Conservation (phyloP, 23 tunicate species). For the Clavelina lepadiformis region DNA sequence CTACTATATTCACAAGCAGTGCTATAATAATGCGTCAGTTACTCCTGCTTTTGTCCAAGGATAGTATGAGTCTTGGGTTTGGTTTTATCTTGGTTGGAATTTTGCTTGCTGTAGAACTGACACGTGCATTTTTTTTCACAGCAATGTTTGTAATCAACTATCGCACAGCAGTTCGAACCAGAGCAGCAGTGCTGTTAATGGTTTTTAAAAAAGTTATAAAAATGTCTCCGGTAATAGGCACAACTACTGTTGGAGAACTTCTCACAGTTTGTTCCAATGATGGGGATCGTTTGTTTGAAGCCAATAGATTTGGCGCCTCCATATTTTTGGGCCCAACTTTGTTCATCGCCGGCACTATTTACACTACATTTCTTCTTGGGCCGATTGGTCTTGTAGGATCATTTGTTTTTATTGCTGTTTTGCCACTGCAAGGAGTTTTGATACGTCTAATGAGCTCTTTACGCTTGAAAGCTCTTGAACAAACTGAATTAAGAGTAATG, state of each 20-base stretch:
- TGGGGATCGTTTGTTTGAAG: slow-evolving; percentile 81
- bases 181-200: slow-evolving; percentile 44
- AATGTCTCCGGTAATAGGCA: slow-evolving; percentile 18
- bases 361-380: slow-evolving; percentile 45
- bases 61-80: not conserved
- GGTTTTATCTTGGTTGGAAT: slow-evolving; percentile 34
- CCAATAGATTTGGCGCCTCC: slow-evolving; percentile 22
- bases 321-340: slow-evolving; percentile 44
- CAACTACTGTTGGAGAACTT: slow-evolving; percentile 60
- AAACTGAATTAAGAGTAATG: slow-evolving; percentile 43
- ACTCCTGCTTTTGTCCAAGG: slow-evolving; percentile 33
- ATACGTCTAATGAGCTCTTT: slow-evolving; percentile 38
- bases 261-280: slow-evolving; percentile 77
- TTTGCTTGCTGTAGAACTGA: slow-evolving; percentile 25
- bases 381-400: slow-evolving; percentile 65
- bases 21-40: slow-evolving; percentile 40
- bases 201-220: slow-evolving; percentile 58
- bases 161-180: slow-evolving; percentile 48
- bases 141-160: slow-evolving; percentile 41
- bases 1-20: slow-evolving; percentile 38
- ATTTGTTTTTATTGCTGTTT: slow-evolving; percentile 28
- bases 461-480: slow-evolving; percentile 33
- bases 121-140: slow-evolving; percentile 29
- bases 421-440: slow-evolving; percentile 29
- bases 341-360: slow-evolving; percentile 49